These are phyloP conservation scores for Heterodera filipjevi DNA, from an alignment of 2,888 invertebrate genomes.

Conservation along the genomic window DNA sequence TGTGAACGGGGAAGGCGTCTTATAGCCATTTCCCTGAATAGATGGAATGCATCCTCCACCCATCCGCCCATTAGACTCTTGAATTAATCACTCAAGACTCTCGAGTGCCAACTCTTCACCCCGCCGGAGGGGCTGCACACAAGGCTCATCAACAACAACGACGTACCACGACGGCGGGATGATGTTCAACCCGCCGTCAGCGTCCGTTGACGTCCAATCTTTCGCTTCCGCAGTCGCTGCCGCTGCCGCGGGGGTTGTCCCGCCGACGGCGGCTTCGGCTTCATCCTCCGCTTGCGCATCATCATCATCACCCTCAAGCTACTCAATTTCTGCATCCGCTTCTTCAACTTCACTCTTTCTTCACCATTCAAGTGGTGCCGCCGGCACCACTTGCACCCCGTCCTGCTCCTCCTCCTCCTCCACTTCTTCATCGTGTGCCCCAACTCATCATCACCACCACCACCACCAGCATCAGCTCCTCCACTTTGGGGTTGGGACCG, in stretches of 20 bases:
- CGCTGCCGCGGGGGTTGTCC: background rate
- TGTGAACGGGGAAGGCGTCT: background rate
- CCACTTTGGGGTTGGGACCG: conserved; percentile 2
- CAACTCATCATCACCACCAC: background rate
- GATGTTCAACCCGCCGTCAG: conserved; percentile 13
- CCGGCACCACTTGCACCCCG: background rate
- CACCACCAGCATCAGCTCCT: background rate
- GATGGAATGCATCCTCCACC: background rate
- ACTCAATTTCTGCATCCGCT: background rate
- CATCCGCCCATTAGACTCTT: conserved; percentile 5
- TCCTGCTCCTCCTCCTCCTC: background rate
- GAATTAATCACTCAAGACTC: conserved; percentile 23
- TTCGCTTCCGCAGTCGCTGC: conserved; percentile 12
- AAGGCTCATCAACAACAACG: background rate
- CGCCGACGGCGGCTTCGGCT: background rate
- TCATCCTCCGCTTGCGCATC: background rate
- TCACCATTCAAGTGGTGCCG: conserved; percentile 4
- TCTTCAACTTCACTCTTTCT: conserved; percentile 5
- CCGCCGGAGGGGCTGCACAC: background rate
- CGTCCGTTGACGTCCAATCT: conserved; percentile 6
- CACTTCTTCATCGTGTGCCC: background rate
- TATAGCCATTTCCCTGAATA: conserved; percentile 8
- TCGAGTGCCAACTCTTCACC: conserved; percentile 19
- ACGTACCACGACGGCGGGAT: background rate
- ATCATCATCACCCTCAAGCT: background rate